Conservation (phyloP, 1,140 invertebrate genomes). For the Sarcophaga peregrina region DNA sequence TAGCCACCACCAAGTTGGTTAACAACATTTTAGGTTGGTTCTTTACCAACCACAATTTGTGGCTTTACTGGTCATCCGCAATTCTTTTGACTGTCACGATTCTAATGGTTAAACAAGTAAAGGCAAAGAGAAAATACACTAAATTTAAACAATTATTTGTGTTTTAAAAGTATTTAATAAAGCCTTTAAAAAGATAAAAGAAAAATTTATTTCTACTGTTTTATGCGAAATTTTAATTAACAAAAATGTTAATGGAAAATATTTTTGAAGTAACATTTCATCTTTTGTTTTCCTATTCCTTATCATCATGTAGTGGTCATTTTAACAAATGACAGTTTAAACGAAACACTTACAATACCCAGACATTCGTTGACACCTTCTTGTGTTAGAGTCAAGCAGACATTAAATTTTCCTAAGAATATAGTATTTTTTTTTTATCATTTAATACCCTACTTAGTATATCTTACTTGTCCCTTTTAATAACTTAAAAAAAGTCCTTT, state of each 20-base stretch:
- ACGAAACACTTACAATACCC: not conserved
- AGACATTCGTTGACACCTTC: conserved; percentile 3
- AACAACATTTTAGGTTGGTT: not conserved
- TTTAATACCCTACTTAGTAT: not conserved
- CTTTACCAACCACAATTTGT: conserved; percentile 4
- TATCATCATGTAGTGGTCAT: conserved; percentile 16
- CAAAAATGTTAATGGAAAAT: not conserved
- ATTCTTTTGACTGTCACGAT: not conserved
- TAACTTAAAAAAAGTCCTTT: too few relatives aligned
- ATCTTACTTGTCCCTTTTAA: not conserved
- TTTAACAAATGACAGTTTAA: not conserved
- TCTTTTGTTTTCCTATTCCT: not conserved
- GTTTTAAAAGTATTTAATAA: too few relatives aligned
- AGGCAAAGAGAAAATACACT: too few relatives aligned
- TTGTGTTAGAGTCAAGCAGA: not conserved
- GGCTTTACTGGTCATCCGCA: not conserved
- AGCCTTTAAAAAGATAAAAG: too few relatives aligned
- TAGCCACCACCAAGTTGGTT: not conserved
- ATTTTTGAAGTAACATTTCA: not conserved
- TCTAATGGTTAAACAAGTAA: not conserved
- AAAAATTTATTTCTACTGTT: too few relatives aligned
- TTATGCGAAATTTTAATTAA: too few relatives aligned
- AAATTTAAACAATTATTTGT: too few relatives aligned
- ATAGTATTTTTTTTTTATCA: not conserved
- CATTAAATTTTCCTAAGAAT: not conserved